Base-by-base conservation (phyloP, 2,888 invertebrate genomes). In the Stegana nigrithorax region DNA sequence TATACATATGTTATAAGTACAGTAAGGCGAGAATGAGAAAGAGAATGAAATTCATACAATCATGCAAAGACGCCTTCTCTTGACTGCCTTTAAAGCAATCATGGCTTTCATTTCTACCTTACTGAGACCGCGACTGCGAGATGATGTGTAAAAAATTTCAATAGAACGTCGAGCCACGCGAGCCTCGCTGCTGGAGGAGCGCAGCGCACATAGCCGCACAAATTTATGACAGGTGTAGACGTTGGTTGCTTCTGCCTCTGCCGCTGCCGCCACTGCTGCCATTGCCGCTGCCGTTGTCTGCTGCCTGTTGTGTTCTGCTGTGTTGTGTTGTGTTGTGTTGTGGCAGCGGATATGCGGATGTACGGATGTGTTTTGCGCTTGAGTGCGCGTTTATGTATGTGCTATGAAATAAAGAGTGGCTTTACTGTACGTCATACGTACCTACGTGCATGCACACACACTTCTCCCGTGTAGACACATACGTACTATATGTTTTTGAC, bases 311-410 rank as follows among this genome's bases (percentile, higher is more conserved):
- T 17, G 51, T 17, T 21, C 19, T 44, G 32, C 32, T 12, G n/a
- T 12, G 32, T 32, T 32, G 32, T 4, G 44, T 50, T 25, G n/a
- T 50, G 26, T 50, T 45, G 17, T 45, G 19, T 6, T 7, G 19
- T 45, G 64, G 66, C 61, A 71, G 63, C 78, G 78, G 75, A 75
- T 76, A 75, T 78, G 29, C 29, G 27, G 29, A 53, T 29, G 71
- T 70, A 69, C 75, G 78, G 75, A 76, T 75, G 76, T 75, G 75
- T 75, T 75, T 78, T 78, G 76, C 77, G 76, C 76, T 70, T 74
- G 77, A 78, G 75, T 75, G 75, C 76, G 64, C 70, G 71, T 68
- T 70, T 74, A n/a, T 72, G 51, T 78, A 67, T 70, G 68, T 66
- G 63, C 71, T 70, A 66, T 75, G 67, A 76, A 75, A 73, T 78